Evolutionary conservation across 2,797 vertebrate genomes (phyloP).

Genomic region (Lepus oiostolus): DNA sequence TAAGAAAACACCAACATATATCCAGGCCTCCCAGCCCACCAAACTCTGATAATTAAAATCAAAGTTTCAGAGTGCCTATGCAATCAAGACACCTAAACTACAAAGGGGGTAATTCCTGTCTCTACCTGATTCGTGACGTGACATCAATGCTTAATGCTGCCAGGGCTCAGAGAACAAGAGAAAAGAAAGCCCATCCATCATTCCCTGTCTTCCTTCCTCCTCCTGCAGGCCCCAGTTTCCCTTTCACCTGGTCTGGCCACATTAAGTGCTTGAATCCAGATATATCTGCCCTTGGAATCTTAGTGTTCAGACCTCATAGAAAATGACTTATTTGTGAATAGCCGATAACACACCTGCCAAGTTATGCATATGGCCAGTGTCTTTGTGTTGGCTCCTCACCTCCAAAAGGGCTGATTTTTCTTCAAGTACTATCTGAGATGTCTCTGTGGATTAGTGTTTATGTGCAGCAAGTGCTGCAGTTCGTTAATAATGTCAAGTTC

Average conservation of each 20-base stretch:
- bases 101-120: background rate
- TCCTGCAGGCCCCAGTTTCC: background rate
- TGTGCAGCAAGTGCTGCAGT: slow-evolving; percentile 87
- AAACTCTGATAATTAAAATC: background rate
- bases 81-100: slow-evolving; percentile 24
- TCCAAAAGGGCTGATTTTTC: slow-evolving; percentile 78
- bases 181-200: background rate
- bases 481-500: slow-evolving; percentile 90
- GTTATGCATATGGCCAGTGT: slow-evolving; percentile 68
- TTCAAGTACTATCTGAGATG: slow-evolving; percentile 87
- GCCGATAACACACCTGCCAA: slow-evolving; percentile 52
- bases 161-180: background rate
- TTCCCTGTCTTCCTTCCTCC: background rate
- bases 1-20: background rate
- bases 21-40: background rate
- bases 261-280: background rate
- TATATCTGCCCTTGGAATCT: background rate
- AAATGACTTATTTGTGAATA: slow-evolving; percentile 31
- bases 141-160: background rate
- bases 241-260: background rate
- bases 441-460: slow-evolving; percentile 88
- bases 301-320: background rate
- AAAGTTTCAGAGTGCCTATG: background rate
- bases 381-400: slow-evolving; percentile 64
- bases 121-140: background rate